Base-by-base conservation (phyloP, 2,797 vertebrate genomes). In the Stomatorhinus walkeri region DNA sequence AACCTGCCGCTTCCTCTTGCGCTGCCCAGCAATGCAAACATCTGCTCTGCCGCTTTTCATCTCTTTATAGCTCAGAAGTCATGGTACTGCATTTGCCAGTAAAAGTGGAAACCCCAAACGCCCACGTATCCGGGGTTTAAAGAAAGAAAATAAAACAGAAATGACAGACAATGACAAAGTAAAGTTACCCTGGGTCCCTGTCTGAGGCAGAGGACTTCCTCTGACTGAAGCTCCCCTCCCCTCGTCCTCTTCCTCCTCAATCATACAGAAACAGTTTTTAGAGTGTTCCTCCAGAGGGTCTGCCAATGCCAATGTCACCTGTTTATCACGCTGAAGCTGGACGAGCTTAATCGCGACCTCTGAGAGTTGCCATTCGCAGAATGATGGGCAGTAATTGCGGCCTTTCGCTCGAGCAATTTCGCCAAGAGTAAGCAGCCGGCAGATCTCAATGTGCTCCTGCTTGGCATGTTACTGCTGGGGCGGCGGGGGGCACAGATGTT, bases 41-140 rank as follows among this genome's bases (percentile, higher is more conserved):
- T 93, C 93, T 95, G 94, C 94, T 94, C 93, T 9, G 43, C 94
- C 92, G 93, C 94, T 94, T 94, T 93, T 92, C 84, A 93, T 93
- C 93, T 93, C 91, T 91, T 88, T 46, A 56, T 12, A 46, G 46
- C 68, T 88, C 88, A 52, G 72, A 43, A 61, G 64, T 83, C 49
- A 83, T 43, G 76, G 48, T 32, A 28, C 68, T 40, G 32, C 28
- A 2, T 54, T 36, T 59, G 24, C 46, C 64, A 40, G 87, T 81
- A 88, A 88, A 79, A 79, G 51, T 76, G 46, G 49, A 88, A 87
- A 54, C 68, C 72, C 76, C 76, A 59, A 36, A 32, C 76, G 32
- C 52, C 79, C 52, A 84, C 61, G 6, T 61, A 76, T 72, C 46
- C 61, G 28, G n/a, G 61, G 46, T 9, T 56, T 16, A 16, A 49